Base-by-base conservation (phyloP, 1,140 invertebrate genomes). In the Diplogasteroides magnus region DNA sequence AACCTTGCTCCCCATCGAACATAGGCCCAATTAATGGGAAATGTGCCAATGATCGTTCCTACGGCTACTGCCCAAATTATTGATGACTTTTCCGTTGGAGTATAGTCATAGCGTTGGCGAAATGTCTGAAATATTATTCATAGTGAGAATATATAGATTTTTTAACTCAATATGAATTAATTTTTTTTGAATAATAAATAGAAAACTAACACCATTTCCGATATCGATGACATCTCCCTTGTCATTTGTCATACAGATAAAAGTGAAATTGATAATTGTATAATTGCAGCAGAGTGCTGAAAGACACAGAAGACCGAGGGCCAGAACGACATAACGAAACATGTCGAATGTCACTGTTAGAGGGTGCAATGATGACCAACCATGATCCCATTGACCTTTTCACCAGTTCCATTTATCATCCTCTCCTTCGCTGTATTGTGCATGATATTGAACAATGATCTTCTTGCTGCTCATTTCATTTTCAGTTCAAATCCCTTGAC, bases 161-260 rank as follows among this genome's bases (percentile, higher is more conserved):
- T n/a, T n/a, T n/a, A n/a, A n/a, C n/a, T n/a, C n/a, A n/a, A n/a
- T n/a, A n/a, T n/a, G n/a, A n/a, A n/a, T n/a, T n/a, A n/a, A n/a
- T n/a, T n/a, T n/a, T n/a, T n/a, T n/a, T n/a, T n/a, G n/a, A n/a
- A n/a, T n/a, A n/a, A n/a, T n/a, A n/a, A n/a, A n/a, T n/a, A n/a
- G n/a, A n/a, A 28, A 61, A 70, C 48, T 68, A 27, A 73, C 72
- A 37, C 59, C 69, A 32, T 71, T 74, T 6, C n/a, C 28, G 14
- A 27, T 27, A 1, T 27, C 15, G 1, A 67, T 32, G 0, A 58
- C 59, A 56, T 67, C 31, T 14, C 61, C 23, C 61, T 64, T 63
- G 26, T 69, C 68, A 58, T 64, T 69, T 59, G 61, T 61, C 72
- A 74, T 74, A 62, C 72, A 74, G 69, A 74, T 74, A 63, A 74